These are phyloP conservation scores for Ctenoplectra terminalis DNA, from an alignment of 1,140 invertebrate species.

Conservation along the genomic window DNA sequence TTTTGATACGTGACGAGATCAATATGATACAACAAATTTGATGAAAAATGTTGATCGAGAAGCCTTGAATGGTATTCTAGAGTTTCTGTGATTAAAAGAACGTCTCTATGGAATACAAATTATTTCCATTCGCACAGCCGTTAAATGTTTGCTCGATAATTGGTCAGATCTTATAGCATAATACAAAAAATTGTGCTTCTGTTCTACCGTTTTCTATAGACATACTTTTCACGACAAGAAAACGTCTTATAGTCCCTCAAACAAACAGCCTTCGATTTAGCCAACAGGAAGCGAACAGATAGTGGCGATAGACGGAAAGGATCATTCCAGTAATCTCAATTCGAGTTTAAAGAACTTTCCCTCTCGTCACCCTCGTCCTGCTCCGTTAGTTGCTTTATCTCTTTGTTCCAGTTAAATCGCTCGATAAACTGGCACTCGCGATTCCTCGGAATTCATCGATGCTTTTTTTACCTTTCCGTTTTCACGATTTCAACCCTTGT, in stretches of 20 bases:
- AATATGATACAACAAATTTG: neutral
- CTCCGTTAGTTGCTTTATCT: slow-evolving; percentile 30
- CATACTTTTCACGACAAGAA: neutral
- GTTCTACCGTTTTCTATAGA: too few relatives aligned
- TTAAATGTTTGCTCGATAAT: neutral
- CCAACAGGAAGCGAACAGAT: neutral
- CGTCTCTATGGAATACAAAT: neutral
- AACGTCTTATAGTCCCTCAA: neutral
- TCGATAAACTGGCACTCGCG: slow-evolving; percentile 43
- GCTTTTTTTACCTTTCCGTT: neutral
- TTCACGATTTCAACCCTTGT: too few relatives aligned
- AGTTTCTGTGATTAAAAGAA: neutral
- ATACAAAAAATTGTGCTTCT: neutral
- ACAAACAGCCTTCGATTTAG: too few relatives aligned
- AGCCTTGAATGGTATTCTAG: neutral
- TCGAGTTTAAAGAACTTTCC: slow-evolving; percentile 38
- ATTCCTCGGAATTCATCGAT: neutral
- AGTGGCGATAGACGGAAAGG: neutral
- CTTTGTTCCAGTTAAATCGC: slow-evolving; percentile 46
- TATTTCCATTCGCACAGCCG: neutral
- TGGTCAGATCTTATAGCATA: neutral
- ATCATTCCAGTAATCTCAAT: neutral
- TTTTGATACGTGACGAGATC: neutral
- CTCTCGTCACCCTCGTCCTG: slow-evolving; percentile 4
- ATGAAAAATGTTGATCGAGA: neutral